phyloP scores from a whole-genome alignment of 2,797 vertebrate species.

The Esox lucius region DNA sequence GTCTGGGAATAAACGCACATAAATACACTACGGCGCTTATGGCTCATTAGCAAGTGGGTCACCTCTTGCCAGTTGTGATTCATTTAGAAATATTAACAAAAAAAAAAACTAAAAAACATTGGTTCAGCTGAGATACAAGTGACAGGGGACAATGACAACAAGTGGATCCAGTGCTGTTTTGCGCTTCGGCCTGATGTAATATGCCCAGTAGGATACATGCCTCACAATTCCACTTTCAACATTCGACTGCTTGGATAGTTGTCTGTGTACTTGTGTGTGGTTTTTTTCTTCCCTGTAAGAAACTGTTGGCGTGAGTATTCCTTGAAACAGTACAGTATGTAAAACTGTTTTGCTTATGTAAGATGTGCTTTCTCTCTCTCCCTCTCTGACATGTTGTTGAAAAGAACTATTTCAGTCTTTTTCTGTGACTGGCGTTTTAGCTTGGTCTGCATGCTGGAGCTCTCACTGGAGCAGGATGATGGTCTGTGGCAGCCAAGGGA shows the following conservation, averaged over 20 bases:
- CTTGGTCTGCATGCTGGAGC: constrained; percentile 14
- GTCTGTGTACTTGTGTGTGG: neutral
- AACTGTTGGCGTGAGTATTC: neutral
- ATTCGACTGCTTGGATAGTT: neutral
- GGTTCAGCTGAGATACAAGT: neutral
- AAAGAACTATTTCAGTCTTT: constrained; percentile 31
- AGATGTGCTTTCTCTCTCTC: constrained; percentile 3
- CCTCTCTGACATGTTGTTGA: constrained; percentile 33
- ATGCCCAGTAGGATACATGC: neutral
- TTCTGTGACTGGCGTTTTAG: constrained; percentile 23
- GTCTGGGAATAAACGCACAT: constrained; percentile 28
- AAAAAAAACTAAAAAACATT: neutral
- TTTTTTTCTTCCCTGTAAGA: neutral
- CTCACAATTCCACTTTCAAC: neutral
- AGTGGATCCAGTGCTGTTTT: neutral
- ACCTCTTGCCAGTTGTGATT: constrained; percentile 62
- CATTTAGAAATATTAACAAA: constrained; percentile 42
- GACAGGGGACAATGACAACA: neutral
- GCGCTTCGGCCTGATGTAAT: neutral
- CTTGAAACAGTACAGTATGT: constrained; percentile 43
- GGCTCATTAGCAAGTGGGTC: constrained; percentile 47
- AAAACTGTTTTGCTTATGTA: constrained; percentile 45
- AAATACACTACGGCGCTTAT: constrained; percentile 36
- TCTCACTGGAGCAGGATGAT: constrained; percentile 19
- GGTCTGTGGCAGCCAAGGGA: constrained; percentile 7